Base-by-base conservation (phyloP, 1,140 invertebrate species). In the Pentalonia nigronervosa region DNA sequence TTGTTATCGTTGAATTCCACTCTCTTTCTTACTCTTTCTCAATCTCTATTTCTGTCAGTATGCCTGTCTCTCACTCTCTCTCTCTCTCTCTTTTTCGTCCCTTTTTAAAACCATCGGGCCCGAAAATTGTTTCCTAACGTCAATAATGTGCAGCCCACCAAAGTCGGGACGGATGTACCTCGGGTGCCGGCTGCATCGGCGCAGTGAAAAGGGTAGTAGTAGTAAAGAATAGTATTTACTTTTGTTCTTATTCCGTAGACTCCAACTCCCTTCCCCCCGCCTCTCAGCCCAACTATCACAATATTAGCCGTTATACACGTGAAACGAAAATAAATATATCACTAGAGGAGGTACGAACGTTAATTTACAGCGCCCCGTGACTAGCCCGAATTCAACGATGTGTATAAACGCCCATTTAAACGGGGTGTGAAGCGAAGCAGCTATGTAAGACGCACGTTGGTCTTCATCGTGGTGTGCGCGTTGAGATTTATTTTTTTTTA, bases 1-100 rank as follows among this genome's bases (percentile, higher is more conserved):
- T 90, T 90, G 53, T 90, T 90, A 90, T 90, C 89, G 36, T 90
- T 30, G 89, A 90, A 90, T 90, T 90, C 67, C 89, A 90, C 56
- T 90, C 36, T 45, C 53, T 56, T n/a, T 4, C 23, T 53, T n/a
- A 41, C 41, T 20, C 2, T 86, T 1, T 41, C 21, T 41, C 7
- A 9, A 7, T 41, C 17, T 50, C 48, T 50, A 14, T 50, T 9
- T 7, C 48, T 17, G 47, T 48, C 7, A 9, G 47, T 7, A 48
- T 48, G 47, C 7, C 41, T 4, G 4, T 47, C 14, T 17, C n/a
- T 7, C 48, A 17, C 48, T 41, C 36, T 41, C 9, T 86, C 41
- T 25, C 8, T 23, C 36, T 45, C 23, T 86, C 11, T 47, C 83
- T 47, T 17, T 47, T 30, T 48, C 20, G 45, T 87, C 41, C 45